Conservation (phyloP, 1,140 invertebrate genomes). For the Listronotus oregonensis region DNA sequence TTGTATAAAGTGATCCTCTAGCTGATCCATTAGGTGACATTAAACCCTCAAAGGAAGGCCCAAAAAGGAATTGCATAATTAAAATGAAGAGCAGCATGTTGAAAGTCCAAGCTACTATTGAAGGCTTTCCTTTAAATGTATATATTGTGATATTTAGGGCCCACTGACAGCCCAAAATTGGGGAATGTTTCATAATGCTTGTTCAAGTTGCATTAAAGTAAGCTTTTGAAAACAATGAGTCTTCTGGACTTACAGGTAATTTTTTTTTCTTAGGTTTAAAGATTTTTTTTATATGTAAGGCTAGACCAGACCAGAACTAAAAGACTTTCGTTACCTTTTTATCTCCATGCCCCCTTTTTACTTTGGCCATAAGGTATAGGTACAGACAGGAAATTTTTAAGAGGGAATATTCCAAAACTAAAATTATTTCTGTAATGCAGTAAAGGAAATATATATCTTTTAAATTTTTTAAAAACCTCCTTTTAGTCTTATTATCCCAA, state of each 20-base stretch:
- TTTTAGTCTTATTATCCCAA: no score
- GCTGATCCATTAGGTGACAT: constrained; percentile 10
- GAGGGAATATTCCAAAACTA: no score
- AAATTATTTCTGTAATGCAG: no score
- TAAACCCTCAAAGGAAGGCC: constrained; percentile 13
- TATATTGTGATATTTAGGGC: constrained; percentile 69
- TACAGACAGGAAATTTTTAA: no score
- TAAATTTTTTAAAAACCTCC: no score
- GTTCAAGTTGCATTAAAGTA: constrained; percentile 75
- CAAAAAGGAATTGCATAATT: constrained; percentile 32
- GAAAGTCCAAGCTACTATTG: constrained; percentile 59
- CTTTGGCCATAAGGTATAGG: no score
- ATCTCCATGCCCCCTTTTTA: no score
- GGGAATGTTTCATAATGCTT: constrained; percentile 88
- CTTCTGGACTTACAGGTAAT: constrained; percentile 46
- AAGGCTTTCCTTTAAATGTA: constrained; percentile 63
- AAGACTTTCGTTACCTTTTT: no score
- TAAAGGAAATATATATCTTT: no score
- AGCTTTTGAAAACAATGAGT: constrained; percentile 64
- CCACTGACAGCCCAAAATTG: constrained; percentile 73
- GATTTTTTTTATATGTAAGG: no score
- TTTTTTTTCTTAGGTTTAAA: constrained; percentile 1
- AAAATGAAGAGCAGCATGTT: constrained; percentile 47
- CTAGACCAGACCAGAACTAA: no score
- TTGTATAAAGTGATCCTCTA: constrained; percentile 7